Conservation (phyloP, 2,888 invertebrate species). For the Saturnia japonica region DNA sequence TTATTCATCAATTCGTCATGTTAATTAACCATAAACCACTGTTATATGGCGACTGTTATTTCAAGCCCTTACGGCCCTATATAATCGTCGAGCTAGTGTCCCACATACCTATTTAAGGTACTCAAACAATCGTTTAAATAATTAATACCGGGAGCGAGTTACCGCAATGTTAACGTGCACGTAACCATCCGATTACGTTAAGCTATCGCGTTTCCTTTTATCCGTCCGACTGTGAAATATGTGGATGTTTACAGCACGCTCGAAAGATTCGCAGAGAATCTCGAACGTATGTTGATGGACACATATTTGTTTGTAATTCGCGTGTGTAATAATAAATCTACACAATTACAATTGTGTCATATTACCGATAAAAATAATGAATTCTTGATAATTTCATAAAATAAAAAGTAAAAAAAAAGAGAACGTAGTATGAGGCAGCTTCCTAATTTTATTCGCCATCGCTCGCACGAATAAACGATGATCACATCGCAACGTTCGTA, state of each 20-base stretch:
- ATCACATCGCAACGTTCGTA: too few species aligned
- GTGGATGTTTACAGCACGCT: slow-evolving; percentile 33
- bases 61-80: slow-evolving; percentile 5
- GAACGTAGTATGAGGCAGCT: too few species aligned
- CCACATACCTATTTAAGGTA: slow-evolving; percentile 16
- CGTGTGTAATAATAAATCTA: background rate
- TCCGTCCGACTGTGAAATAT: slow-evolving; percentile 32
- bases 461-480: too few species aligned
- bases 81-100: background rate
- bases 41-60: background rate
- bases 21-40: background rate
- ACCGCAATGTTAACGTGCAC: slow-evolving; percentile 22
- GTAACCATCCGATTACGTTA: slow-evolving; percentile 37
- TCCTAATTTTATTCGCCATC: too few species aligned
- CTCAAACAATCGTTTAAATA: slow-evolving; percentile 13
- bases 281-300: background rate
- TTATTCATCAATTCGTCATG: background rate
- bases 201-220: slow-evolving; percentile 37
- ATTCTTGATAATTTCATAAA: too few species aligned
- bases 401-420: too few species aligned
- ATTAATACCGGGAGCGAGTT: slow-evolving; percentile 28
- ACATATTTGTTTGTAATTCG: background rate
- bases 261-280: slow-evolving; percentile 1
- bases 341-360: background rate
- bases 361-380: too few species aligned